Evolutionary conservation across 2,888 invertebrate species (phyloP).

Genomic region (Homarus gammarus): DNA sequence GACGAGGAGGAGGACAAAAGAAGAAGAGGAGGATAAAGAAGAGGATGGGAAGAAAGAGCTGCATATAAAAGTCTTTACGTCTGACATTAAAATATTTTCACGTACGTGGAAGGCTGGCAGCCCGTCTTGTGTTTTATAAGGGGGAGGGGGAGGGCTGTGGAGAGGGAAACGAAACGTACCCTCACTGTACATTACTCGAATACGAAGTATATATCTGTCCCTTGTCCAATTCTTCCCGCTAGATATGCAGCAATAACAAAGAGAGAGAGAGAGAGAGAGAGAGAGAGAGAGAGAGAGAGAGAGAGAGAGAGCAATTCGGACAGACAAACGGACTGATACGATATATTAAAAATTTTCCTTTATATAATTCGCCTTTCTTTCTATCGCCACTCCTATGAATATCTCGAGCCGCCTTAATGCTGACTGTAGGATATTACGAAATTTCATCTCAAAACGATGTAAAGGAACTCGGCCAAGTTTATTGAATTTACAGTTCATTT

Average conservation of each 20-base stretch:
- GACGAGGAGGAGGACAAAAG: too few species aligned
- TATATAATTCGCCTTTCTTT: background rate
- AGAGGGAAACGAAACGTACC: too few species aligned
- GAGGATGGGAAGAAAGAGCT: too few species aligned
- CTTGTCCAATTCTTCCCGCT: too few species aligned
- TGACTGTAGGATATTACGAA: constrained; percentile 43
- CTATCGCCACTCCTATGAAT: background rate
- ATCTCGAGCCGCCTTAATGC: constrained; percentile 23
- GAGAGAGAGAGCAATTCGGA: background rate
- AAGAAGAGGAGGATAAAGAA: too few species aligned
- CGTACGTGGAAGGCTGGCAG: background rate
- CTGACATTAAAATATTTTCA: background rate
- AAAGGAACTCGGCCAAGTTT: constrained; percentile 40
- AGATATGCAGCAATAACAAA: too few species aligned
- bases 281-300: constrained; percentile 8
- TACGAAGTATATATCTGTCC: too few species aligned
- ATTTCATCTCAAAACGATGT: constrained; percentile 48
- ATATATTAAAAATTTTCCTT: background rate
- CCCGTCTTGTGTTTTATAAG: background rate
- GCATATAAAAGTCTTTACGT: too few species aligned
- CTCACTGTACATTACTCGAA: too few species aligned
- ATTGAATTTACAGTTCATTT: constrained; percentile 54
- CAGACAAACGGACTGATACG: background rate
- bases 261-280: background rate
- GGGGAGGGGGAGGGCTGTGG: too few species aligned